Percentiles rank a stretch among this genome's conserved stretches.
phyloP scores from a whole-genome alignment of 2,113 vertebrate species.

The Cebidichthys violaceus region DNA sequence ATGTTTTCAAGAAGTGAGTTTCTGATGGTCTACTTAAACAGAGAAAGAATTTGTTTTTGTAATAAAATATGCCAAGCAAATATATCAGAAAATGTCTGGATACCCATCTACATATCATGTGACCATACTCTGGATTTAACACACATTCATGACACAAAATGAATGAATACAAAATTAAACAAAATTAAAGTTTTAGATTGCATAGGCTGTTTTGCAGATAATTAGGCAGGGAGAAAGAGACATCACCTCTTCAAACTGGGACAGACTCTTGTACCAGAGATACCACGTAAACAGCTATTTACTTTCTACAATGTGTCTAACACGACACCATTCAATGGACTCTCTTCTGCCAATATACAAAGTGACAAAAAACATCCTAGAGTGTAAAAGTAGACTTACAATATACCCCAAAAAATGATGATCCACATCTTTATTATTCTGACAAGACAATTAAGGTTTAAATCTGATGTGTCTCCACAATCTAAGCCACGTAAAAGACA shows the following conservation, averaged over 20 bases:
- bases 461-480: neutral
- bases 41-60: neutral
- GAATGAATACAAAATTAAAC: neutral
- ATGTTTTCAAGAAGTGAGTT: neutral
- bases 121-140: neutral
- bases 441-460: neutral
- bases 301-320: neutral
- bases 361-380: neutral
- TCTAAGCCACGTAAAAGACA: neutral
- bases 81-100: neutral
- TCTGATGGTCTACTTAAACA: neutral
- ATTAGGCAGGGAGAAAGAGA: neutral
- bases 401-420: neutral
- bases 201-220: too few relatives aligned
- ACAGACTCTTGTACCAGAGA: constrained; percentile 10
- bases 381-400: neutral
- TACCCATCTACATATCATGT: neutral
- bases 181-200: neutral
- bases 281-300: constrained; percentile 18
- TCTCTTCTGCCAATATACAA: neutral
- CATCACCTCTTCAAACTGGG: constrained; percentile 11
- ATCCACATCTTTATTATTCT: neutral
- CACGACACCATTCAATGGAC: neutral
- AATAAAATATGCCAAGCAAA: neutral
- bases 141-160: neutral